Base-by-base conservation (phyloP, 2,888 invertebrate species). In the Drosophila crucigera region DNA sequence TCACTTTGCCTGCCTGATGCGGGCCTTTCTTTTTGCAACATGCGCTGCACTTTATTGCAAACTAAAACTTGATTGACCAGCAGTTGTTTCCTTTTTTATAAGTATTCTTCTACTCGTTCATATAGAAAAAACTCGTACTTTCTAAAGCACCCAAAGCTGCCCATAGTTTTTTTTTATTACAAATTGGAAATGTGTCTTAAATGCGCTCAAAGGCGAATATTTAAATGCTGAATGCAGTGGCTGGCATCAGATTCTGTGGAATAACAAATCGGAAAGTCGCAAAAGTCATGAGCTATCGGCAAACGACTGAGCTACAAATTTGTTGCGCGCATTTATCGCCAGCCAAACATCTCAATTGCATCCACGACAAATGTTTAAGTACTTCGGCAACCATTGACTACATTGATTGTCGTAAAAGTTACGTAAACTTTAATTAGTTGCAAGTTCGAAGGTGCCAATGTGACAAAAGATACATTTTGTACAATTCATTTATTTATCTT, bases 161-260 rank as follows among this genome's bases (percentile, higher is more conserved):
- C 64, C 54, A 62, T 67, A 74, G 77, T 4, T n/a, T 47, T 74
- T 79, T 79, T 80, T 82, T 78, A 76, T 76, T 82, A 73, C 82
- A 82, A 82, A 82, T 82, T 82, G 73, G 71, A 82, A 82, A 80
- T 80, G 78, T 82, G 76, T 82, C 83, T 75, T 60, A 71, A 79
- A 74, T 66, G 67, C 69, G 65, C 76, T 67, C 74, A 70, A 55
- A 74, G 70, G 73, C 73, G 60, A 66, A 63, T 64, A 70, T 66
- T 66, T 53, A 50, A 55, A 61, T 70, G 70, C 63, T 41, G 41
- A 49, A 72, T 63, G 49, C 61, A 60, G 58, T 31, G 35, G 30
- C 59, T 31, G 28, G 7, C 35, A n/a, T 35, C 47, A 30, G 35
- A 16, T 41, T 33, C 19, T 25, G 31, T 55, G 41, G 41, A 6